These are phyloP conservation scores for Andrena cerasifolii DNA, from an alignment of 1,140 invertebrate genomes.

Conservation along the genomic window DNA sequence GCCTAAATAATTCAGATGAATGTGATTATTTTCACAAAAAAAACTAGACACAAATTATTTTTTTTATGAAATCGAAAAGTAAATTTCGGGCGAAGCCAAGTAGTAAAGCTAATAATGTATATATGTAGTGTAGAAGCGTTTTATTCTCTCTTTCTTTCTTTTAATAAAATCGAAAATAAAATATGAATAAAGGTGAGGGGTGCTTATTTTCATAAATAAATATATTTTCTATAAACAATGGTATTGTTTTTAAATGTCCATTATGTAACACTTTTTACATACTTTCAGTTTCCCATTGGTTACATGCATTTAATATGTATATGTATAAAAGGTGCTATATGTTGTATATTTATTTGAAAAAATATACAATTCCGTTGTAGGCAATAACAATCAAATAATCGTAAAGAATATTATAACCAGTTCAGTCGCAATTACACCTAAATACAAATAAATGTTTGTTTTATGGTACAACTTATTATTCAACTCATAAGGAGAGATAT, in stretches of 20 bases:
- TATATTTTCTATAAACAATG: slow-evolving; percentile 33
- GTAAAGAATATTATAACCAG: slow-evolving; percentile 21
- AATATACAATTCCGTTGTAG: slow-evolving; percentile 1
- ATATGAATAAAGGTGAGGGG: background rate
- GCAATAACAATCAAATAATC: slow-evolving; percentile 19
- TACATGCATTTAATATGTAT: background rate
- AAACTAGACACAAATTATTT: too few species aligned
- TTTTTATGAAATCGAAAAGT: too few species aligned
- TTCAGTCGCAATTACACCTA: slow-evolving; percentile 6
- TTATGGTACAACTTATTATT: background rate
- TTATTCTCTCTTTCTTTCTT: background rate
- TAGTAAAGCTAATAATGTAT: too few species aligned
- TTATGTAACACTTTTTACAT: background rate
- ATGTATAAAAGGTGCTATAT: background rate
- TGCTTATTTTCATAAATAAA: slow-evolving; percentile 32
- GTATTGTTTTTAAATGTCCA: background rate
- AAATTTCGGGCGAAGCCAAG: too few species aligned
- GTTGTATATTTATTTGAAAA: slow-evolving; percentile 9
- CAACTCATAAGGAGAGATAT: too few species aligned
- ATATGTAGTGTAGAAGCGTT: background rate
- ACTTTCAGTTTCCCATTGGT: background rate
- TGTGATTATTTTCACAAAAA: too few species aligned
- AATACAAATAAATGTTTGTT: slow-evolving; percentile 3
- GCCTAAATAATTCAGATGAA: too few species aligned
- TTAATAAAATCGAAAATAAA: background rate